A percentile compares a stretch with the other conserved stretches of the same genome.
phyloP scores from a whole-genome alignment of 2,797 vertebrate species.

The Macrochelys suwanniensis region DNA sequence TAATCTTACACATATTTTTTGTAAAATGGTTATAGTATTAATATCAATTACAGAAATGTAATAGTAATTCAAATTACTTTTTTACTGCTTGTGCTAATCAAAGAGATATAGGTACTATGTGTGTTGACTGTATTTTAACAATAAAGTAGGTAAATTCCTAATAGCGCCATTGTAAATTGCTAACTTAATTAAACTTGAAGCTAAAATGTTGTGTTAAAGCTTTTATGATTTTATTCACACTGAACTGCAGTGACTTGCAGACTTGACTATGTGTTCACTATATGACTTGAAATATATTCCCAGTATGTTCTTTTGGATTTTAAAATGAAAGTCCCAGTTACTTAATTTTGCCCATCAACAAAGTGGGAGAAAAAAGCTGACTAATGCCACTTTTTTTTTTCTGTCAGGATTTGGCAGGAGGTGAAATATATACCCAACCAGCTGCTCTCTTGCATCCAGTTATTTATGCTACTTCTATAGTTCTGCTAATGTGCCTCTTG shows the following conservation, averaged over 20 bases:
- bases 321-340: not conserved
- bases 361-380: not conserved
- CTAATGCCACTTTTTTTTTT: constrained; percentile 2
- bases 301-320: not conserved
- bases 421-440: constrained; percentile 85
- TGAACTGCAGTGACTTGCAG: not conserved
- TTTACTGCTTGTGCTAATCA: not conserved
- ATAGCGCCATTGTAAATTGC: not conserved
- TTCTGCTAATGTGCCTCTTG: constrained; percentile 90
- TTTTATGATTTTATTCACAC: not conserved
- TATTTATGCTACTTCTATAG: constrained; percentile 89
- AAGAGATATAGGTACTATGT: not conserved
- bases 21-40: no score
- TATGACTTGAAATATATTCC: not conserved
- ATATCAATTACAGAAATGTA: no score
- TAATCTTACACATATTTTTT: no score
- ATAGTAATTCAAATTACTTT: not conserved
- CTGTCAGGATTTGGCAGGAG: constrained; percentile 91
- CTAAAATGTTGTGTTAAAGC: not conserved
- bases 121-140: not conserved
- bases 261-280: not conserved
- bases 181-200: not conserved
- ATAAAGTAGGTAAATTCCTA: not conserved
- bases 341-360: not conserved
- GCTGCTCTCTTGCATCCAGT: constrained; percentile 92